Percentiles rank a stretch among this genome's conserved stretches.
These are phyloP conservation scores for Chaunax sp. DNA, from an alignment of 2,797 vertebrate species.

Conservation along the genomic window DNA sequence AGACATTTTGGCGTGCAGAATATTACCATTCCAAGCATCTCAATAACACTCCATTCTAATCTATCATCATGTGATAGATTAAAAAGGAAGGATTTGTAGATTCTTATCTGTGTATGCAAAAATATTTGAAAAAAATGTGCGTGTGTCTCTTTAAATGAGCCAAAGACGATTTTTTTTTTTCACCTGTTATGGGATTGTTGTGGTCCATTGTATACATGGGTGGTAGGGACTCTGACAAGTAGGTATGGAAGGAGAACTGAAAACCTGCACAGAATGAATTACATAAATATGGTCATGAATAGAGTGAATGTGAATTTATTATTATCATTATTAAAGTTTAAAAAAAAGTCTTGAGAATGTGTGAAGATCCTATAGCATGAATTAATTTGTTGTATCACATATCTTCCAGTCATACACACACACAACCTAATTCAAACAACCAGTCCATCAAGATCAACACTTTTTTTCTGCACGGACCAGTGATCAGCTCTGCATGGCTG, in stretches of 20 bases:
- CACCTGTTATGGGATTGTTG: constrained; percentile 91
- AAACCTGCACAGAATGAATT: constrained; percentile 84
- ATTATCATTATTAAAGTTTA: no score
- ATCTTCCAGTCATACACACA: no score
- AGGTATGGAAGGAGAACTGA: constrained; percentile 97
- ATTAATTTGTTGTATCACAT: no score
- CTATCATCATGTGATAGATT: background rate
- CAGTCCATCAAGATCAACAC: no score
- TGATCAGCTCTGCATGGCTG: no score
- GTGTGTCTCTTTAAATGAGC: background rate
- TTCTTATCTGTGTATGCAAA: constrained; percentile 43
- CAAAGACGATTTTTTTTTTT: constrained; percentile 61
- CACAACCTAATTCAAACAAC: no score
- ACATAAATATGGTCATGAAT: constrained; percentile 5
- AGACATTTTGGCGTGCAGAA: no score
- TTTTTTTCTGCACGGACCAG: no score
- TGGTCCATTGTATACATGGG: constrained; percentile 89
- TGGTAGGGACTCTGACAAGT: constrained; percentile 91
- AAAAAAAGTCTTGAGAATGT: no score
- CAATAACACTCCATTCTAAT: background rate
- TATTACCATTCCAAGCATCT: no score
- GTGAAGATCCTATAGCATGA: no score
- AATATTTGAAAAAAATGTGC: constrained; percentile 8
- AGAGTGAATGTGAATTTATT: no score
- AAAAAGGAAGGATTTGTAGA: constrained; percentile 16